phyloP scores from a whole-genome alignment of 1,140 invertebrate genomes.

The Conus betulinus region DNA sequence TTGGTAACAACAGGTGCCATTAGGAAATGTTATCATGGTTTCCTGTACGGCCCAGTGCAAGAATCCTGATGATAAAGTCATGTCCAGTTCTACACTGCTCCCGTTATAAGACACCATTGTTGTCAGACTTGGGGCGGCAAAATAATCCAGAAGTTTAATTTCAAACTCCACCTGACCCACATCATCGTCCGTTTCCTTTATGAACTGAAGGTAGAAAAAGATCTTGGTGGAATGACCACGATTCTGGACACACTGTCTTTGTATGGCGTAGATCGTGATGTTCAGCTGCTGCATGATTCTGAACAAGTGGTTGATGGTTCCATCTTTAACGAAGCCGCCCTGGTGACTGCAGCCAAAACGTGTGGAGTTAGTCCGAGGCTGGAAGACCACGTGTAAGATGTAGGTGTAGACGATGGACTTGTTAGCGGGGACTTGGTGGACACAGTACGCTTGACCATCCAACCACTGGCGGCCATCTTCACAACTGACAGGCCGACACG shows the following conservation, averaged over 20 bases:
- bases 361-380: neutral
- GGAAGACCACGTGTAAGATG: neutral
- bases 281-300: neutral
- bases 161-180: neutral
- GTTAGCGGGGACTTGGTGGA: neutral
- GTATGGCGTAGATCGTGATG: neutral
- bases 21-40: neutral
- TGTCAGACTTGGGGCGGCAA: neutral
- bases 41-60: neutral
- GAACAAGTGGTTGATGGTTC: neutral
- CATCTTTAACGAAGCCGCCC: neutral
- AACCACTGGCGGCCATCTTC: neutral
- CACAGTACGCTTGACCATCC: neutral
- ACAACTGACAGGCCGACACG: slow-evolving; percentile 1
- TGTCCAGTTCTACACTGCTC: neutral
- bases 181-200: neutral
- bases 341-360: neutral
- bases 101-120: neutral
- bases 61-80: neutral
- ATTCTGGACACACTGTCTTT: neutral
- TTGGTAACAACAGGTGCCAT: neutral
- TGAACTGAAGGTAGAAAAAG: neutral
- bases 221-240: neutral
- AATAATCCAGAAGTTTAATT: neutral
- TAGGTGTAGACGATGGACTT: neutral